Evolutionary conservation across 92 coral and sea anemone species (phyloP).

Genomic region (Blastomussa wellsi): DNA sequence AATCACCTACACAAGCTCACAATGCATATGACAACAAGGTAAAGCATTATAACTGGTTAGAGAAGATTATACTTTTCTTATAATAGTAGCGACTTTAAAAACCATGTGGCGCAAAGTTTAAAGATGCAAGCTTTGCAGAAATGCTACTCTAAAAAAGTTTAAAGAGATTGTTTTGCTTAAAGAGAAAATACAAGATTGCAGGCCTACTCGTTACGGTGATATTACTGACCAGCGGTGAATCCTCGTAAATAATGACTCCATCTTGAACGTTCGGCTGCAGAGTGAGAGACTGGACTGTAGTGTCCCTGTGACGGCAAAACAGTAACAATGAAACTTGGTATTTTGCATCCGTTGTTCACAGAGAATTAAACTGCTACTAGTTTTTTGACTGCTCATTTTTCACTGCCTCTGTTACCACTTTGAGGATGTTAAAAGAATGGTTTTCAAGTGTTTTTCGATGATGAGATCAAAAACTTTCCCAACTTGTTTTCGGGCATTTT

Average conservation of each 20-base stretch:
- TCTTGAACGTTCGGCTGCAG: conserved; percentile 95
- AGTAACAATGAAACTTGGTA: background rate
- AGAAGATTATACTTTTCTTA: too few species aligned
- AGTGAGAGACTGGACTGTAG: conserved; percentile 97
- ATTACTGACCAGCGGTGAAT: conserved; percentile 89
- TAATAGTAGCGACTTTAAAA: background rate
- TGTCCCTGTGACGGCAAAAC: conserved; percentile 66
- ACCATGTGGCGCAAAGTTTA: background rate
- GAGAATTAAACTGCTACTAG: background rate
- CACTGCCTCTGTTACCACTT: too few species aligned
- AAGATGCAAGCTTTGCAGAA: background rate
- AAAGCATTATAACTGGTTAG: background rate
- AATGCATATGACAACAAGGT: too few species aligned
- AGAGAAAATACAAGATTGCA: too few species aligned
- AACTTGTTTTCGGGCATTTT: too few species aligned
- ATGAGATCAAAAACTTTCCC: too few species aligned
- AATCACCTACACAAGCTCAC: background rate
- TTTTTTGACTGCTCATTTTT: too few species aligned
- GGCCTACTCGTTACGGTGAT: too few species aligned
- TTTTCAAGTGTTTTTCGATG: too few species aligned
- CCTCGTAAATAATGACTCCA: conserved; percentile 96
- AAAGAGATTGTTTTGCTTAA: background rate
- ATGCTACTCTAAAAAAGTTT: background rate
- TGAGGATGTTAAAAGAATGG: too few species aligned
- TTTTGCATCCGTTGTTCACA: background rate